Conservation (phyloP, 1,140 invertebrate species). For the Drosophila subpulchrella region DNA sequence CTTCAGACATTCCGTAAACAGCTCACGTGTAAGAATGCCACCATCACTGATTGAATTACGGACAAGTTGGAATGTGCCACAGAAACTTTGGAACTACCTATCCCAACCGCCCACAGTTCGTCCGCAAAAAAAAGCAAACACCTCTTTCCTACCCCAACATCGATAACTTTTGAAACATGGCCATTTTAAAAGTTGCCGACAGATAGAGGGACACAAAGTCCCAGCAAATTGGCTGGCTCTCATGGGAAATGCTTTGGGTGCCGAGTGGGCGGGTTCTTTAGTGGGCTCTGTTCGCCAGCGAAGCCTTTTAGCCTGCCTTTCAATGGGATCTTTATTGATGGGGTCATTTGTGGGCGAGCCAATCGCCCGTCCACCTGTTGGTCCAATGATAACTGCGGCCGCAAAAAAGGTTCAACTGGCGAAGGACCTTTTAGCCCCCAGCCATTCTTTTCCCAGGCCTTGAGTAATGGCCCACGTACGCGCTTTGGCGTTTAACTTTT, state of each 20-base stretch:
- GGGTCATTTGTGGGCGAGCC: constrained; percentile 40
- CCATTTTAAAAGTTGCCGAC: constrained; percentile 68
- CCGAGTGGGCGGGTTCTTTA: constrained; percentile 12
- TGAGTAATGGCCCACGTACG: constrained; percentile 75
- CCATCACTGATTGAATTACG: constrained; percentile 77
- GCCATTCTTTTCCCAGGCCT: constrained; percentile 5
- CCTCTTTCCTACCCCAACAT: constrained; percentile 5
- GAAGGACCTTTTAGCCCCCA: constrained; percentile 27
- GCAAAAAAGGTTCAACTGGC: constrained; percentile 45
- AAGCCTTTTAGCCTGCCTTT: constrained; percentile 48
- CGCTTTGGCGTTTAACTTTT: constrained; percentile 70
- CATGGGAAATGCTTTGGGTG: constrained; percentile 37
- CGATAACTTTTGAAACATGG: constrained; percentile 58
- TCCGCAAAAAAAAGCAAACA: background rate
- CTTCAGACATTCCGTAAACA: constrained; percentile 58
- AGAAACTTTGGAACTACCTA: constrained; percentile 53
- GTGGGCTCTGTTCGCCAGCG: constrained; percentile 3
- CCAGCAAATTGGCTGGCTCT: constrained; percentile 70
- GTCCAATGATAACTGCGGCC: constrained; percentile 32
- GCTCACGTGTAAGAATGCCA: constrained; percentile 69
- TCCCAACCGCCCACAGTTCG: background rate
- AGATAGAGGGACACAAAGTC: constrained; percentile 44
- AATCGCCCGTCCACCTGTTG: constrained; percentile 50
- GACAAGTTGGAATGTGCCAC: constrained; percentile 42
- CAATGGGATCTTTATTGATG: constrained; percentile 70